These are phyloP conservation scores for Zaprionus bogoriensis DNA, from an alignment of 2,888 invertebrate genomes.

Conservation along the genomic window DNA sequence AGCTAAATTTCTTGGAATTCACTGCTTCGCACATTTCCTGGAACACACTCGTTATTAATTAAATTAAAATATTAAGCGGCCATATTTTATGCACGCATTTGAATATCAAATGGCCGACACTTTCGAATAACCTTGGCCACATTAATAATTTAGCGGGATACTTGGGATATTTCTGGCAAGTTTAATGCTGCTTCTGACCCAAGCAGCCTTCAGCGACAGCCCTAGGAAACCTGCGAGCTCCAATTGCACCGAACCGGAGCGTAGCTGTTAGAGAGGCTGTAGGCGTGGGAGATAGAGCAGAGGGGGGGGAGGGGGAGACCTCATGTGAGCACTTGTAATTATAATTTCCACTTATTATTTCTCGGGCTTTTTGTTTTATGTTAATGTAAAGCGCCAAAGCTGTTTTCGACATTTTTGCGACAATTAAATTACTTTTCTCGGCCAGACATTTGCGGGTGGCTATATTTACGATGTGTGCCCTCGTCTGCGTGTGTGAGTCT, in stretches of 20 bases:
- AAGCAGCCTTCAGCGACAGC: slow-evolving; percentile 16
- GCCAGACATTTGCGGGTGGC: slow-evolving; percentile 61
- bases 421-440: slow-evolving; percentile 74
- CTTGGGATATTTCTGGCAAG: slow-evolving; percentile 37
- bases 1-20: no score
- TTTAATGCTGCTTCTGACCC: slow-evolving; percentile 49
- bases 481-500: slow-evolving; percentile 4
- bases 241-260: not conserved
- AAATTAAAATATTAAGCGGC: slow-evolving; percentile 9
- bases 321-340: slow-evolving; percentile 69
- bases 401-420: slow-evolving; percentile 75
- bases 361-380: slow-evolving; percentile 54
- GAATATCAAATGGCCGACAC: slow-evolving; percentile 59
- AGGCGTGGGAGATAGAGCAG: no score
- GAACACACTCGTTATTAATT: not conserved
- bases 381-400: slow-evolving; percentile 69
- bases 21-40: not conserved
- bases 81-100: slow-evolving; percentile 52
- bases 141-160: slow-evolving; percentile 54
- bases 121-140: slow-evolving; percentile 62
- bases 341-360: slow-evolving; percentile 71
- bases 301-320: no score
- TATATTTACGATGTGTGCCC: slow-evolving; percentile 16
- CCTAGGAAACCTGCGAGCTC: not conserved
- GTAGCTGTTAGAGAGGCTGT: not conserved